phyloP scores from a whole-genome alignment of 2,888 invertebrate species.

The Drosophila colorata region DNA sequence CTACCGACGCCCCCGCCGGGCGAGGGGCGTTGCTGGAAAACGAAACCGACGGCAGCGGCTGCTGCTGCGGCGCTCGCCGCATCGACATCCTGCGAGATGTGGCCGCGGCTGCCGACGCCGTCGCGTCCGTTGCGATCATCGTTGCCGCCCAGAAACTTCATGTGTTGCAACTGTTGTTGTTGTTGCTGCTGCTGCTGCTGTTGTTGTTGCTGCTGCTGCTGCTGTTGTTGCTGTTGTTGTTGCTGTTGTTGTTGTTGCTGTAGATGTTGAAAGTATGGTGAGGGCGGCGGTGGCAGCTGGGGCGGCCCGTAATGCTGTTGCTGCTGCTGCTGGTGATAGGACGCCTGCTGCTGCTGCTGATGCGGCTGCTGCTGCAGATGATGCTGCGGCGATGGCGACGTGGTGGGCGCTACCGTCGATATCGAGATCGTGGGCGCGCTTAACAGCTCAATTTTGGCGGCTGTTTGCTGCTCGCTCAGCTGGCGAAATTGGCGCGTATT shows the following conservation, averaged over 20 bases:
- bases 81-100: constrained; percentile 90
- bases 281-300: constrained; percentile 44
- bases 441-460: constrained; percentile 85
- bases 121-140: constrained; percentile 88
- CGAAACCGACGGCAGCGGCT: constrained; percentile 94
- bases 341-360: constrained; percentile 57
- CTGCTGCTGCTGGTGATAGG: constrained; percentile 54
- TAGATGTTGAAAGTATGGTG: constrained; percentile 58
- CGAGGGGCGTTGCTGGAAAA: constrained; percentile 87
- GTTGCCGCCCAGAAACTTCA: constrained; percentile 92
- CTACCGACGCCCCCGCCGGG: constrained; percentile 62
- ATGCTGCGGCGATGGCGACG: constrained; percentile 74
- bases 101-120: constrained; percentile 58
- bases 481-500: constrained; percentile 73
- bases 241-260: constrained; percentile 60
- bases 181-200: constrained; percentile 59
- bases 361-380: constrained; percentile 62
- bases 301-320: constrained; percentile 50
- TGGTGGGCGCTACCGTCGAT: constrained; percentile 81
- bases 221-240: constrained; percentile 58
- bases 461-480: constrained; percentile 71
- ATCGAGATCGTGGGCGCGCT: constrained; percentile 84
- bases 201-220: constrained; percentile 62
- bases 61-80: constrained; percentile 86
- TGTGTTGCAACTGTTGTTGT: constrained; percentile 86